Percentiles rank a stretch among this genome's conserved stretches.
These are phyloP conservation scores for Polypedilum vanderplanki DNA, from an alignment of 1,140 invertebrate species.

Conservation along the genomic window DNA sequence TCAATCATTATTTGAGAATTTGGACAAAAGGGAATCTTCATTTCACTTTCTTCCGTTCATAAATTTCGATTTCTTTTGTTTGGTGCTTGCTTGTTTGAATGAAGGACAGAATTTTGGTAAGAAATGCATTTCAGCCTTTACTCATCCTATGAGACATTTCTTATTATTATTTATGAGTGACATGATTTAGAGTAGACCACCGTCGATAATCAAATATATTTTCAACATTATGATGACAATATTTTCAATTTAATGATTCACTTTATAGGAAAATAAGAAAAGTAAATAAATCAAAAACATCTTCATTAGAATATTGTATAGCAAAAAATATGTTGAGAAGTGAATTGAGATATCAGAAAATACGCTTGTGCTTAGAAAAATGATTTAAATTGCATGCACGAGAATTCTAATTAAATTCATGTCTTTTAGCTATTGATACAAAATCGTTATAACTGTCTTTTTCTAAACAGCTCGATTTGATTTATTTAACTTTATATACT, in stretches of 20 bases:
- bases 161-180: neutral
- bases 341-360: neutral
- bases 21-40: neutral
- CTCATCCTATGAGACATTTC: neutral
- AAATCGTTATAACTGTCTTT: too few species aligned
- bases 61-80: neutral
- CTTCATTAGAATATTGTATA: neutral
- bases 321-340: neutral
- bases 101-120: neutral
- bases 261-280: neutral
- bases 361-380: neutral
- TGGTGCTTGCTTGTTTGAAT: neutral
- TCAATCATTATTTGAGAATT: neutral
- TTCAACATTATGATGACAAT: neutral
- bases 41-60: constrained; percentile 6
- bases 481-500: too few species aligned
- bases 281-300: neutral
- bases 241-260: constrained; percentile 6
- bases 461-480: too few species aligned
- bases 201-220: neutral
- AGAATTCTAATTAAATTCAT: constrained; percentile 14
- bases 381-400: neutral
- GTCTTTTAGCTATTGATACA: neutral
- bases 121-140: neutral
- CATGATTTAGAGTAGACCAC: neutral